Conservation (phyloP, 92 coral and sea anemone genomes). For the Porites divaricata region DNA sequence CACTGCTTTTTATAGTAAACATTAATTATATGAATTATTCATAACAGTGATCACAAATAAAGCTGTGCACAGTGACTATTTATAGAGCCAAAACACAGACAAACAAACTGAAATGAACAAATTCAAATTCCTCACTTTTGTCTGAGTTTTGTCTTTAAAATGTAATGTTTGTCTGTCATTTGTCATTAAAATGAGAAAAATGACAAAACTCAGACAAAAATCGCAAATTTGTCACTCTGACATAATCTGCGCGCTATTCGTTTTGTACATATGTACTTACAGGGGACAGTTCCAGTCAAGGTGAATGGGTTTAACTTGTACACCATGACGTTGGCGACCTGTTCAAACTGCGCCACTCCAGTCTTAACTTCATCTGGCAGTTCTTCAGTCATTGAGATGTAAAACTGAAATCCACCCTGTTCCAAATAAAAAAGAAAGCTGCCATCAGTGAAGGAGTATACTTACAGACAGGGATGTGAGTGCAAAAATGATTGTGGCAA, state of each 20-base stretch:
- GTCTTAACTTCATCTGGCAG: constrained; percentile 19
- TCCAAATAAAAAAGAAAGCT: neutral
- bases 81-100: too few species aligned
- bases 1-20: too few species aligned
- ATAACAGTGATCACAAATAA: too few species aligned
- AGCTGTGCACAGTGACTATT: too few species aligned
- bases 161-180: neutral
- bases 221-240: too few species aligned
- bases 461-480: neutral
- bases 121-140: too few species aligned
- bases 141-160: neutral
- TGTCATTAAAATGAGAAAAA: too few species aligned
- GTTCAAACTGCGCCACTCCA: constrained; percentile 21
- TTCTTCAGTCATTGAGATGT: constrained; percentile 10
- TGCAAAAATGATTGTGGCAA: too few species aligned
- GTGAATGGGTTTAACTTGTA: constrained; percentile 22
- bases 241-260: neutral
- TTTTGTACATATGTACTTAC: neutral
- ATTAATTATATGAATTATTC: too few species aligned
- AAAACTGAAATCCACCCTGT: constrained; percentile 39
- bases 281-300: constrained; percentile 26
- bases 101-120: too few species aligned
- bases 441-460: too few species aligned
- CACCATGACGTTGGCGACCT: constrained; percentile 1
- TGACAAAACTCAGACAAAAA: too few species aligned